Evolutionary conservation across 2,888 invertebrate genomes (phyloP).

Genomic region (Synergus gifuensis): DNA sequence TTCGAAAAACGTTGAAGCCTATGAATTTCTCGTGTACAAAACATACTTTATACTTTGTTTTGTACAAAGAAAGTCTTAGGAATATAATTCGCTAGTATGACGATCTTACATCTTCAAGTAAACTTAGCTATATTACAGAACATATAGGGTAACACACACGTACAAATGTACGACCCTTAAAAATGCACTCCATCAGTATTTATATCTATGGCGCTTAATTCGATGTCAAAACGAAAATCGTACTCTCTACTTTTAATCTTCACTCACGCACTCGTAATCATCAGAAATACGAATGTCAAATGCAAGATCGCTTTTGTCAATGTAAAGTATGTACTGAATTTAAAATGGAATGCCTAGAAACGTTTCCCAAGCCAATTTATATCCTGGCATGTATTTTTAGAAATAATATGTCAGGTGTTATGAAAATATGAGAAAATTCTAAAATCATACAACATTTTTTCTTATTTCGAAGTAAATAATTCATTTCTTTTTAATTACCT

Average conservation of each 20-base stretch:
- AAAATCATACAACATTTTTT: not conserved
- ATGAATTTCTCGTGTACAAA: conserved; percentile 2
- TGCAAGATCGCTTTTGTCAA: conserved; percentile 17
- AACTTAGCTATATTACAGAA: conserved; percentile 26
- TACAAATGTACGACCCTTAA: conserved; percentile 21
- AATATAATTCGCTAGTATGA: conserved; percentile 14
- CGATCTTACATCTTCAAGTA: not conserved
- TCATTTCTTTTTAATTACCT: not conserved
- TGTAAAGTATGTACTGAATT: not conserved
- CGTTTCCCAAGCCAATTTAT: conserved; percentile 1
- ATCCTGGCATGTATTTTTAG: not conserved
- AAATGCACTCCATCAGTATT: conserved; percentile 13
- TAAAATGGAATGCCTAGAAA: conserved; percentile 20
- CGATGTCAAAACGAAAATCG: conserved; percentile 21
- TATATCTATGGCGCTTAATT: conserved; percentile 32
- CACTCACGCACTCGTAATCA: conserved; percentile 3
- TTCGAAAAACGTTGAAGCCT: conserved; percentile 14
- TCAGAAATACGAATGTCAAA: conserved; percentile 25
- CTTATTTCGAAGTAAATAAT: not conserved
- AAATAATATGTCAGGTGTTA: conserved; percentile 23
- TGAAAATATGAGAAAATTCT: not conserved
- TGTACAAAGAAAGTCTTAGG: not conserved
- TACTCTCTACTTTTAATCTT: conserved; percentile 26
- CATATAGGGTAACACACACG: conserved; percentile 25
- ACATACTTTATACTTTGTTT: conserved; percentile 1